Evolutionary conservation across 2,113 vertebrate genomes (phyloP).

Genomic region (Eptesicus fuscus): DNA sequence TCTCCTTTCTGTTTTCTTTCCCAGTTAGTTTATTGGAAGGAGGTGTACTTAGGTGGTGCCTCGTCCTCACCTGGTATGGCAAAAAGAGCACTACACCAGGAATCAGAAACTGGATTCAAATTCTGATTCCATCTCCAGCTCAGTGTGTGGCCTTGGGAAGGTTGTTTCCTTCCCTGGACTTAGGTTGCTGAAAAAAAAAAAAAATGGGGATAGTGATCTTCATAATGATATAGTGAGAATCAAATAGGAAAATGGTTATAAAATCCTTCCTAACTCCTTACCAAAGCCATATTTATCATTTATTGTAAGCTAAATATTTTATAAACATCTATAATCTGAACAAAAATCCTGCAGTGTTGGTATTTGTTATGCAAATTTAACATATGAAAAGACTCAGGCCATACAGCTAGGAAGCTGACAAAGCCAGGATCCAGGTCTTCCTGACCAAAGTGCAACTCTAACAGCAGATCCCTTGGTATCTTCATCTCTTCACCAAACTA

Average conservation of each 20-base stretch:
- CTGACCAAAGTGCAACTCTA: not conserved
- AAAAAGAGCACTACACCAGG: not conserved
- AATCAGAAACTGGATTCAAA: not conserved
- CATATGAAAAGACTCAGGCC: not conserved
- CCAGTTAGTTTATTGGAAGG: not conserved
- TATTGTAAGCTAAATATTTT: not conserved
- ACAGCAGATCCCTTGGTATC: not conserved
- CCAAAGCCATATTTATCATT: not conserved
- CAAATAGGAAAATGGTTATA: not conserved
- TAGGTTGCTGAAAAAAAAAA: not conserved
- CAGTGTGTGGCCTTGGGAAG: not conserved
- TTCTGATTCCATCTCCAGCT: not conserved
- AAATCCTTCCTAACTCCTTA: not conserved
- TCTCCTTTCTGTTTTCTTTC: slow-evolving; percentile 4
- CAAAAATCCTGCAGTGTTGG: not conserved
- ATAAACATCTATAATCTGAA: not conserved
- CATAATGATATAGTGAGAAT: not conserved
- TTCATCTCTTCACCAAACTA: not conserved
- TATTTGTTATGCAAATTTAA: slow-evolving; percentile 1
- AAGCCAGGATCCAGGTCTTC: not conserved
- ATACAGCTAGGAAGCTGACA: not conserved
- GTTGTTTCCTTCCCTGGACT: not conserved
- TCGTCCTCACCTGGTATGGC: not conserved
- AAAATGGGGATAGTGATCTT: not conserved
- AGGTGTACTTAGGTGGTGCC: not conserved